Evolutionary conservation across 1,140 invertebrate species (phyloP), one percentile per base, ranked within the genome.

Genomic region (Cepaea nemoralis): DNA sequence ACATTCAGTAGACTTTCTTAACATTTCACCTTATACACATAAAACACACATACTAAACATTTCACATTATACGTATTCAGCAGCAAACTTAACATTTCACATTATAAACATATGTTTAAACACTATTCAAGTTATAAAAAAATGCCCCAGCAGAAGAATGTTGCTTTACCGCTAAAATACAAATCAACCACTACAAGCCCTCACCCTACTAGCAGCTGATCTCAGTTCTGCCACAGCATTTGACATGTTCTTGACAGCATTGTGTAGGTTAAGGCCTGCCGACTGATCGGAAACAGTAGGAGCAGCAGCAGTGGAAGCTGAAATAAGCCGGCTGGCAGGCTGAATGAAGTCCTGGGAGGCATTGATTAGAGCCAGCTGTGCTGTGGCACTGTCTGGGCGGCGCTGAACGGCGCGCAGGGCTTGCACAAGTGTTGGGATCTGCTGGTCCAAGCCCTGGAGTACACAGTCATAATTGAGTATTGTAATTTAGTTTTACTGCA

Each of bases 211-310:
- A 0, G 97, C 93, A 12, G 96, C 95, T 31, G 95, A 94, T 87
- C 96, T 93, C 3, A 98, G 92, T 83, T 97, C 96, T 0, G 94
- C 94, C 14, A 97, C 92, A 79, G 95, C 95, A 22, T 94, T 92
- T 3, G 95, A 94, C 80, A 98, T 92, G 79, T 95, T 94, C 86
- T 96, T 95, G 5, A 95, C 94, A 59, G 94, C 94, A 83, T 94
- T 94, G 70, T 93, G 94, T 71, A 95, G 91, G 85, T 95, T 95
- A 45, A 95, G 93, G 1, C 95, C 94, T 0, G 95, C 94, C 0
- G 95, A 93, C 81, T 96, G 95, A 88, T 99, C 96, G 0, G 92
- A 93, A 0, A 99, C 94, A 0, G 97, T 97, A 0, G 97, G 97
- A n/a, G 98, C 92, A 14, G 97, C 94, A 8, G 95, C 94, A 85